These are phyloP conservation scores for Scaeva pyrastri DNA, from an alignment of 2,888 invertebrate species.

Conservation along the genomic window DNA sequence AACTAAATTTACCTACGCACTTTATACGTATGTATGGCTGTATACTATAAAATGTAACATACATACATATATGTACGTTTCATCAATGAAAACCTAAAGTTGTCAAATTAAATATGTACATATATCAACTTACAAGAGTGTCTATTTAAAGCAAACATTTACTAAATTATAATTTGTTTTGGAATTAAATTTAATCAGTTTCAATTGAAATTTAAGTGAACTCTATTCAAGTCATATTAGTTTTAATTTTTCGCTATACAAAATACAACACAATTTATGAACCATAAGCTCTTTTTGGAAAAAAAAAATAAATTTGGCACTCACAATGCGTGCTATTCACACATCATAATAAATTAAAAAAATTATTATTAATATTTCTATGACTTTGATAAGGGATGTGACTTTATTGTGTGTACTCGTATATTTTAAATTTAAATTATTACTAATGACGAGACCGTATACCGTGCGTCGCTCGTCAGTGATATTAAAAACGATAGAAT, in stretches of 20 bases:
- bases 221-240: slow-evolving; percentile 28
- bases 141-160: slow-evolving; percentile 16
- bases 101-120: background rate
- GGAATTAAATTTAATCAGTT: slow-evolving; percentile 33
- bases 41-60: no score
- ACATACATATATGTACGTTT: no score
- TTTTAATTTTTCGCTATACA: background rate
- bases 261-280: no score
- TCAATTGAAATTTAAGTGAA: slow-evolving; percentile 38
- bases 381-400: slow-evolving; percentile 26
- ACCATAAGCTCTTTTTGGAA: background rate
- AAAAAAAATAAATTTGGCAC: slow-evolving; percentile 25
- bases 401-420: background rate
- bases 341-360: background rate
- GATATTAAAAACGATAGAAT: no score
- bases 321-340: slow-evolving; percentile 20
- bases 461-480: no score
- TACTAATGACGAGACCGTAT: no score
- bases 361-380: background rate
- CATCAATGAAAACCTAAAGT: background rate
- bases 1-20: no score
- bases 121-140: background rate
- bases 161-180: slow-evolving; percentile 36
- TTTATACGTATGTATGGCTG: no score
- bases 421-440: background rate